A percentile compares a stretch with the other conserved stretches of the same genome.
These are phyloP conservation scores for Oryzias curvinotus DNA, from an alignment of 2,113 vertebrate species.

Conservation along the genomic window DNA sequence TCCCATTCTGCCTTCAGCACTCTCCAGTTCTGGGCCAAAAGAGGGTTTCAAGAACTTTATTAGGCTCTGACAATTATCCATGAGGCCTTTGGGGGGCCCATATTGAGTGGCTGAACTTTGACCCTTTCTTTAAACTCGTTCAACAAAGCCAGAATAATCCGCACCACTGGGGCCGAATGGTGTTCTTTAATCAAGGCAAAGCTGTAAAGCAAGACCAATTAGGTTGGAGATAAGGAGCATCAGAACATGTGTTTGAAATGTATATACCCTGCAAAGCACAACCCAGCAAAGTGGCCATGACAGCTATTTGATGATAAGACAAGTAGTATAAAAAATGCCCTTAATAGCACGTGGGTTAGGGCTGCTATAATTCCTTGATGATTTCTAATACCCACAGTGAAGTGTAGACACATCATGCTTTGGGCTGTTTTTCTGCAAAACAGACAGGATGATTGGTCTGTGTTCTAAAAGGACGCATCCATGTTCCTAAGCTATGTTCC, in stretches of 20 bases:
- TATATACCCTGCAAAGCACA: conserved; percentile 8
- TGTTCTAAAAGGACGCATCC: too few relatives aligned
- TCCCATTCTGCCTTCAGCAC: conserved; percentile 27
- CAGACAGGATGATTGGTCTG: too few relatives aligned
- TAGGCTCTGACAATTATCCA: conserved; percentile 79
- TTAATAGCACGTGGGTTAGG: too few relatives aligned
- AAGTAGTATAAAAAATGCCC: not conserved
- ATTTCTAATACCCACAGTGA: too few relatives aligned
- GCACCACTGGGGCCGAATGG: conserved; percentile 56
- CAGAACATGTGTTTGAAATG: conserved; percentile 17
- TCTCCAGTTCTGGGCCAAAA: conserved; percentile 39
- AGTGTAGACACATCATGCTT: too few relatives aligned
- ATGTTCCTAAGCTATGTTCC: too few relatives aligned
- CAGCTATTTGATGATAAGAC: not conserved
- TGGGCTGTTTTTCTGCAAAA: too few relatives aligned
- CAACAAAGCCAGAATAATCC: conserved; percentile 79
- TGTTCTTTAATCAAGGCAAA: conserved; percentile 70
- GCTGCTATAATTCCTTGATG: too few relatives aligned
- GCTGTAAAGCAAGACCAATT: conserved; percentile 31
- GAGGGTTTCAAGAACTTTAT: conserved; percentile 68
- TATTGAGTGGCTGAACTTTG: conserved; percentile 78
- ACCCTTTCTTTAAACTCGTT: conserved; percentile 70
- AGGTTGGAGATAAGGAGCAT: conserved; percentile 14
- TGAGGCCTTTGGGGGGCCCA: conserved; percentile 66
- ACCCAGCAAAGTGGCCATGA: not conserved